A percentile compares a stretch with the other conserved stretches of the same genome.
These are phyloP conservation scores for Anas platyrhynchos DNA, from an alignment of 2,113 vertebrate genomes.

Conservation along the genomic window DNA sequence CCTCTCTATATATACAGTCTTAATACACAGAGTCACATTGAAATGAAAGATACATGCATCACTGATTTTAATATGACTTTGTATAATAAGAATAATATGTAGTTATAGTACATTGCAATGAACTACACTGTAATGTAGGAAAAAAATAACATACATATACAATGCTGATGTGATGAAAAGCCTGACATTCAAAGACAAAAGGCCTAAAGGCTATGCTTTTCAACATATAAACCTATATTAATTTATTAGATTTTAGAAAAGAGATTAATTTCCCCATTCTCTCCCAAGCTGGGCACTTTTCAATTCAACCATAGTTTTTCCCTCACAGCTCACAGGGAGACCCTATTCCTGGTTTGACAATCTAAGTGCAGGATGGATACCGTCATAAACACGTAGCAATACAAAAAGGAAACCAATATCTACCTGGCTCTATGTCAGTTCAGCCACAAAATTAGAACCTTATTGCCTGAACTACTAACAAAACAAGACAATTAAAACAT, in stretches of 20 bases:
- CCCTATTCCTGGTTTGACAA: neutral
- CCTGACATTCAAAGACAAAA: neutral
- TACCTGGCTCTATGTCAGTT: neutral
- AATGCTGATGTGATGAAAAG: neutral
- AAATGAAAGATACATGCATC: constrained; percentile 70
- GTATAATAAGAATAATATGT: constrained; percentile 61
- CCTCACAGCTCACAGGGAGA: neutral
- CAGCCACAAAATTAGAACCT: neutral
- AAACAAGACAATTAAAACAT: neutral
- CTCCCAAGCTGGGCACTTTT: neutral
- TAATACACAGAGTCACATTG: constrained; percentile 77
- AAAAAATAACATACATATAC: constrained; percentile 6
- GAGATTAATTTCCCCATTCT: neutral
- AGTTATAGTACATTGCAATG: constrained; percentile 12
- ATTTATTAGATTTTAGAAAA: neutral
- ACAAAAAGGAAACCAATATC: neutral
- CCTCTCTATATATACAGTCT: constrained; percentile 63
- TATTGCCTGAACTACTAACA: too few species aligned
- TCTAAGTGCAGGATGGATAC: neutral
- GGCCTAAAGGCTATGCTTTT: neutral
- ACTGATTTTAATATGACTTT: constrained; percentile 68
- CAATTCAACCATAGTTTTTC: neutral
- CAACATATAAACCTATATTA: neutral
- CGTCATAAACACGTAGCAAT: fast-evolving
- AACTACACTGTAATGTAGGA: constrained; percentile 14